A percentile compares a stretch with the other conserved stretches of the same genome.
phyloP scores from a whole-genome alignment of 2,797 vertebrate genomes.

The Potorous gilbertii region DNA sequence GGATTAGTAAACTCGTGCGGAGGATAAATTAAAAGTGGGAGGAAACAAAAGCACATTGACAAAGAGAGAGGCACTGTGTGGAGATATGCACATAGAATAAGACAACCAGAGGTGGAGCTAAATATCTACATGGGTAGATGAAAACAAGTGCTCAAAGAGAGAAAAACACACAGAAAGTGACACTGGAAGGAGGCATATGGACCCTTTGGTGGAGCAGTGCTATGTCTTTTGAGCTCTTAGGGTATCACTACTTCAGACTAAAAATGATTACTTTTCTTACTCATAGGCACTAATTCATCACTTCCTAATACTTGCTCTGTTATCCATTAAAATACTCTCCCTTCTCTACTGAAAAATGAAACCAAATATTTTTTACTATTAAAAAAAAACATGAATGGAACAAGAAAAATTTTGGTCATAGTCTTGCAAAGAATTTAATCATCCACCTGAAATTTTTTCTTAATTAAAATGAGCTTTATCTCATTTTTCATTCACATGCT shows the following conservation, averaged over 20 bases:
- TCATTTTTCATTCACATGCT: slow-evolving; percentile 37
- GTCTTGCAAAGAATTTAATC: neutral
- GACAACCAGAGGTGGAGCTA: neutral
- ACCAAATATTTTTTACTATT: slow-evolving; percentile 25
- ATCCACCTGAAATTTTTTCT: slow-evolving; percentile 26
- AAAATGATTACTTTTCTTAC: slow-evolving; percentile 27
- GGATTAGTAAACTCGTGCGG: neutral
- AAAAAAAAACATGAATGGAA: slow-evolving; percentile 36
- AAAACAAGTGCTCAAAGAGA: neutral
- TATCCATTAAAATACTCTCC: neutral
- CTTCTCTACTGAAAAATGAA: slow-evolving; percentile 46
- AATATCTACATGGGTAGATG: neutral
- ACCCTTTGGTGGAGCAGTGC: slow-evolving; percentile 28
- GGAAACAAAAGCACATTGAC: neutral
- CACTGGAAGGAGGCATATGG: slow-evolving; percentile 3
- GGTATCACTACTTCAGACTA: neutral
- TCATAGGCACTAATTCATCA: neutral
- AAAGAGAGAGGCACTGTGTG: neutral
- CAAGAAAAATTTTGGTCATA: neutral
- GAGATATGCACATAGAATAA: neutral
- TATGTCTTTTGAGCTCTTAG: neutral
- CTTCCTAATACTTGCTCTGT: slow-evolving; percentile 12
- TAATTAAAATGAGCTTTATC: slow-evolving; percentile 27
- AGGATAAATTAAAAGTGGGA: neutral
- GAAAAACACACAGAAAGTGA: neutral